A percentile compares a stretch with the other conserved stretches of the same genome.
These are phyloP conservation scores for Cheilosia soror DNA, from an alignment of 2,888 invertebrate genomes.

Conservation along the genomic window DNA sequence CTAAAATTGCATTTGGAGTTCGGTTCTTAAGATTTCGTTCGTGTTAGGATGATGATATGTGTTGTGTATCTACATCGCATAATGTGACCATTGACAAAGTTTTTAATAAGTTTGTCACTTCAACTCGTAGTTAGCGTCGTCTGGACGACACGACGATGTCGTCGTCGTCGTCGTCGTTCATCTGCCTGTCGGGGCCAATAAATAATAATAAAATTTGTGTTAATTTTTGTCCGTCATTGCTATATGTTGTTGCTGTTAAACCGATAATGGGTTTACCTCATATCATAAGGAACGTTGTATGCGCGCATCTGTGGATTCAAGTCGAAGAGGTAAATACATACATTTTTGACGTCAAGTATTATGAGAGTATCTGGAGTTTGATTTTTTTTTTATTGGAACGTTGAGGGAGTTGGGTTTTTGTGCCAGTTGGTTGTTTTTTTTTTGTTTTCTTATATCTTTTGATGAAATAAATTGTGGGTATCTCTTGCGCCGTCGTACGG, in stretches of 20 bases:
- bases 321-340: conserved; percentile 31
- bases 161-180: conserved; percentile 4
- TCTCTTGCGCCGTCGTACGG: conserved; percentile 62
- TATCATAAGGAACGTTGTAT: conserved; percentile 4
- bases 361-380: conserved; percentile 38
- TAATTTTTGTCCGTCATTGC: conserved; percentile 78
- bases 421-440: background rate
- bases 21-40: conserved; percentile 37
- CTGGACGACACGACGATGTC: background rate
- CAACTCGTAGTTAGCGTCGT: conserved; percentile 13
- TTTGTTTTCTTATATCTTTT: conserved; percentile 14
- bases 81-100: conserved; percentile 74
- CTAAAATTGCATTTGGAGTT: conserved; percentile 56
- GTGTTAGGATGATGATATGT: conserved; percentile 50
- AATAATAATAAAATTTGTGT: conserved; percentile 83
- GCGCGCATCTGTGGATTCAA: conserved; percentile 24
- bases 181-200: conserved; percentile 79
- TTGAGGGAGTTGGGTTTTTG: conserved; percentile 30
- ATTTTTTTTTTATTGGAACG: conserved; percentile 11
- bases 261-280: conserved; percentile 71
- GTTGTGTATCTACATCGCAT: conserved; percentile 71
- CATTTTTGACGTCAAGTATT: conserved; percentile 39
- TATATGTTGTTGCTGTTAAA: conserved; percentile 48
- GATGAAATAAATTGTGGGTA: conserved; percentile 63
- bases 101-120: conserved; percentile 74